Evolutionary conservation across 2,113 vertebrate species (phyloP).

Genomic region (Silurus meridionalis): DNA sequence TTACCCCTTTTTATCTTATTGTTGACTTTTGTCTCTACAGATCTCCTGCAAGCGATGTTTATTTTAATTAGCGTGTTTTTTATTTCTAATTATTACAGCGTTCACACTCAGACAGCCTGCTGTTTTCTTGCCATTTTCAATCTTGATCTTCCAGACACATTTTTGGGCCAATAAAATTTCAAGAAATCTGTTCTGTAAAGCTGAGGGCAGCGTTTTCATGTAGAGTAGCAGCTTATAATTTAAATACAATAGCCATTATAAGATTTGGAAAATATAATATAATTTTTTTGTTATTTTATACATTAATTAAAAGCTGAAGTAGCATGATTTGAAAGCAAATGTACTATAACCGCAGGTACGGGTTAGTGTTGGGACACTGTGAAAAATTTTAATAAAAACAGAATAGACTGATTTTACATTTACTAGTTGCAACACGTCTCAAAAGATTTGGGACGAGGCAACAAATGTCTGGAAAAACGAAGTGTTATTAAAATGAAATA

Average conservation of each 20-base stretch:
- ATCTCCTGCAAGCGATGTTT: neutral
- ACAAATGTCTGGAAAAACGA: too few species aligned
- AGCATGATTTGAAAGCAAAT: neutral
- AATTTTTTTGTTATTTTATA: neutral
- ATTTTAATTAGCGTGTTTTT: neutral
- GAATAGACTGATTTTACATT: too few species aligned
- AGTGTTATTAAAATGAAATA: too few species aligned
- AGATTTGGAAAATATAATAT: neutral
- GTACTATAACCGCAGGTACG: too few species aligned
- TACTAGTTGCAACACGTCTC: too few species aligned
- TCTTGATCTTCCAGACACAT: neutral
- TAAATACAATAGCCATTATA: neutral
- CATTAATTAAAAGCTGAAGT: too few species aligned
- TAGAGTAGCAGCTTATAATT: neutral
- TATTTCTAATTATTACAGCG: neutral
- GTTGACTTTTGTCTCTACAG: neutral
- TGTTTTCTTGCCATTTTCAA: too few species aligned
- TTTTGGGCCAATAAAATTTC: neutral
- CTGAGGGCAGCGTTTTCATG: neutral
- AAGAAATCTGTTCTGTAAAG: neutral
- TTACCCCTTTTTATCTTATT: neutral
- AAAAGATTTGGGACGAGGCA: too few species aligned
- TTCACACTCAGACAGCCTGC: neutral
- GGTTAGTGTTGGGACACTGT: too few species aligned
- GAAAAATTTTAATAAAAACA: too few species aligned